Base-by-base conservation (phyloP, 1,140 invertebrate genomes). In the Ridgeia piscesae region DNA sequence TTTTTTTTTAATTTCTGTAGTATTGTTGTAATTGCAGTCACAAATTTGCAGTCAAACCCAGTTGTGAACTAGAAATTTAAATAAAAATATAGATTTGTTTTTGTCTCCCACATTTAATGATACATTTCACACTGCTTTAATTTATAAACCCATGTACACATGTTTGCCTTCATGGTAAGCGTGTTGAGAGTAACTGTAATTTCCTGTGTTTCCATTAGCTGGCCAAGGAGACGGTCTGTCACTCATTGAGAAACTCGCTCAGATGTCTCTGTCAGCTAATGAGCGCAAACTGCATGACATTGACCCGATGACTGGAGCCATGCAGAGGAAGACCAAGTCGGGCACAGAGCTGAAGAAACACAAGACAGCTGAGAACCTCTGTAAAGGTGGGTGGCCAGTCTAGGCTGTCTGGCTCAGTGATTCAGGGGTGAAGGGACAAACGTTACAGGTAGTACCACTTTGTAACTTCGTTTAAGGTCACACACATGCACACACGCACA, bases 261-360 rank as follows among this genome's bases (percentile, higher is more conserved):
- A 34, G 89, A 33, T 90, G 33, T 90, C 34, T 2, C 35, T 35
- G 9, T 90, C 35, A 31, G 89, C 17, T 14, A 90, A 90, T 90
- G 33, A 35, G n/a, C 35, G 89, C 35, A 34, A 94, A 89, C 91
- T 94, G 8, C 93, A 92, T 21, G 93, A 94, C 50, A 93, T 95
- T 50, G 94, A 95, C 91, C 95, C 95, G 1, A 93, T 93, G 34
- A 95, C 95, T n/a, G 95, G 95, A 6, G 95, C 95, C 21, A 50
- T 89, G 21, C 91, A 58, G 88, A 93, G 91, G 58, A n/a, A 92
- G 89, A 91, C 91, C 91, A 91, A 91, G 31, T 35, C 33, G 17
- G 34, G 34, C 34, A 50, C 33, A 50, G 33, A 88, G 48, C 89
- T 91, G 27, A 92, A 92, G 93, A 91, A 90, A 21, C 33, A 34